phyloP scores from a whole-genome alignment of 1,140 invertebrate species.

The Drosophila hydei region DNA sequence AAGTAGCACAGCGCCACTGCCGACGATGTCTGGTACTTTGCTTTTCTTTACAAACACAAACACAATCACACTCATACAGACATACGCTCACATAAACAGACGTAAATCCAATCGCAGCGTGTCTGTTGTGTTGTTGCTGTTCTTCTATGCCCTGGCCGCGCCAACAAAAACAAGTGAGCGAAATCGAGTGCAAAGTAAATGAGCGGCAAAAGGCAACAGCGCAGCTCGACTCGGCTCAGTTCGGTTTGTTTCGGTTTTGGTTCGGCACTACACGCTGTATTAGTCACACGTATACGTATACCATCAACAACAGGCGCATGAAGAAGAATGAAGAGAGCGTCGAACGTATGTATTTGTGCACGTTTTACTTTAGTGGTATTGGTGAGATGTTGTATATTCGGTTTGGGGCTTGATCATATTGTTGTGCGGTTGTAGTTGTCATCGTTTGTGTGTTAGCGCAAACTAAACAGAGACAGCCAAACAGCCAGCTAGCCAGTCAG shows the following conservation, averaged over 20 bases:
- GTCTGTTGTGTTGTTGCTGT: conserved; percentile 24
- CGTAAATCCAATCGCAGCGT: background rate
- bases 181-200: conserved; percentile 60
- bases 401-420: conserved; percentile 52
- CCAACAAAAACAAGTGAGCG: conserved; percentile 42
- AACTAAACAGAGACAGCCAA: conserved; percentile 38
- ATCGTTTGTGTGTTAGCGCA: conserved; percentile 50
- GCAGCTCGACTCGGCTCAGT: conserved; percentile 5
- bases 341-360: conserved; percentile 8
- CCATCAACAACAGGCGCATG: conserved; percentile 17
- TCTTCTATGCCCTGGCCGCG: conserved; percentile 31
- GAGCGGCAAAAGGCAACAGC: conserved; percentile 45
- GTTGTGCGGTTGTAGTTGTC: conserved; percentile 32
- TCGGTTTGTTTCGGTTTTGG: background rate
- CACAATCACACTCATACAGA: conserved; percentile 3
- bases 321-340: conserved; percentile 56
- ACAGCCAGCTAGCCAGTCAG: conserved; percentile 26
- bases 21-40: conserved; percentile 34
- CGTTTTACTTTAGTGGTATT: conserved; percentile 16
- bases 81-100: conserved; percentile 3
- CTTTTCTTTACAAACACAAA: conserved; percentile 37
- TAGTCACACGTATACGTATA: conserved; percentile 35
- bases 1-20: conserved; percentile 20
- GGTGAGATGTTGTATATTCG: conserved; percentile 20
- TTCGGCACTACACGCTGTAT: conserved; percentile 27